phyloP scores from a whole-genome alignment of 2,113 vertebrate species.

The Sceloporus undulatus region DNA sequence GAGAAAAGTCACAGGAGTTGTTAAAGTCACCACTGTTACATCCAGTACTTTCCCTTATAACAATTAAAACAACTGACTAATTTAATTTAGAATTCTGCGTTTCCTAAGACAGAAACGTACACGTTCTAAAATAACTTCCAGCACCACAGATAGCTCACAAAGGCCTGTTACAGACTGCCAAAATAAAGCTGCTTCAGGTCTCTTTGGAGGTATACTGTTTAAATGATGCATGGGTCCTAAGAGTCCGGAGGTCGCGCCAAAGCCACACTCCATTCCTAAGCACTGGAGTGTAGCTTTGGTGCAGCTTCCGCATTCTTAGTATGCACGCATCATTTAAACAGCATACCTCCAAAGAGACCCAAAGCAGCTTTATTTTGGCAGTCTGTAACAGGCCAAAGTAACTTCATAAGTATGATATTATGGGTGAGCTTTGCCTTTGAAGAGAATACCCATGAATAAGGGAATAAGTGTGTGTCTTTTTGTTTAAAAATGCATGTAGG shows the following conservation, averaged over 20 bases:
- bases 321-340: too few relatives aligned
- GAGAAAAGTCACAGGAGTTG: not conserved
- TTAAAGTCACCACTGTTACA: not conserved
- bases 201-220: too few relatives aligned
- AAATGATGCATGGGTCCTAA: too few relatives aligned
- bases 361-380: too few relatives aligned
- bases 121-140: not conserved
- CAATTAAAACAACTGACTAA: not conserved
- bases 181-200: too few relatives aligned
- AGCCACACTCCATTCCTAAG: too few relatives aligned
- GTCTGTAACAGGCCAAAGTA: not conserved
- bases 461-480: not conserved
- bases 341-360: too few relatives aligned
- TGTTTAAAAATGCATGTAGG: too few relatives aligned
- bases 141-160: not conserved
- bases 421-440: not conserved
- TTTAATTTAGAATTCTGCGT: not conserved
- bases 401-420: not conserved
- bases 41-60: not conserved
- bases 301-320: too few relatives aligned
- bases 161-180: too few relatives aligned
- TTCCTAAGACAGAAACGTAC: not conserved
- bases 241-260: too few relatives aligned
- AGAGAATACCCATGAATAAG: not conserved
- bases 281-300: too few relatives aligned